phyloP scores from a whole-genome alignment of 2,797 vertebrate genomes.

The Kryptolebias ocellatus region DNA sequence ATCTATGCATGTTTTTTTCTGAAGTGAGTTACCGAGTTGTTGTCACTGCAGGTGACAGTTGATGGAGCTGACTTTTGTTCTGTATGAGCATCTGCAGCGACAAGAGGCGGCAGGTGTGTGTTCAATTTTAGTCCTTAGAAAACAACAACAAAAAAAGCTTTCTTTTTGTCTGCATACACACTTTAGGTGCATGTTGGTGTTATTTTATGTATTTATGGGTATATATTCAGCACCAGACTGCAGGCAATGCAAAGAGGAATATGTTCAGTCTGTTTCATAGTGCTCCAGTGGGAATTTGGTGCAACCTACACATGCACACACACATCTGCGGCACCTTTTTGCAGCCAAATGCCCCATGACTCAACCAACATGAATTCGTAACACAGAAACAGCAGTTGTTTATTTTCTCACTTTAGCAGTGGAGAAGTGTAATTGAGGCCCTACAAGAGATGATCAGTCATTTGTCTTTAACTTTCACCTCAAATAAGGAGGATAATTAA shows the following conservation, averaged over 20 bases:
- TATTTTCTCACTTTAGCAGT: background rate
- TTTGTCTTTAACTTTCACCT: background rate
- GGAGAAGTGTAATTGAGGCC: background rate
- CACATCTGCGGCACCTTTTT: constrained; percentile 17
- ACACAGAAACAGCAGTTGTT: constrained; percentile 6
- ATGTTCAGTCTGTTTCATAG: constrained; percentile 21
- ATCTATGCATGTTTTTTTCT: constrained; percentile 20
- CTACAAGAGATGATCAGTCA: background rate
- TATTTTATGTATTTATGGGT: constrained; percentile 15
- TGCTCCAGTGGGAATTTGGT: constrained; percentile 17
- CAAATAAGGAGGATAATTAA: constrained; percentile 15
- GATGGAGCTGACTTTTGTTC: constrained; percentile 24
- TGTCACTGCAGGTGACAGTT: constrained; percentile 37
- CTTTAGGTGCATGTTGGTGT: background rate
- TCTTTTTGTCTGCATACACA: background rate
- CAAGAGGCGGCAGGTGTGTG: constrained; percentile 17
- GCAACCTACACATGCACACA: constrained; percentile 19
- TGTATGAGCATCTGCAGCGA: background rate
- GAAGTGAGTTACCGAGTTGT: constrained; percentile 27
- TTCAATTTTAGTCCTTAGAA: constrained; percentile 7
- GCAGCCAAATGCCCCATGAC: constrained; percentile 33
- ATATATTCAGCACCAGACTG: constrained; percentile 10
- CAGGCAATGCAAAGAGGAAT: constrained; percentile 16
- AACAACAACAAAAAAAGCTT: background rate
- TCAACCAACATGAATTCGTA: constrained; percentile 7